These are phyloP conservation scores for Ophthalmolycus amberensis DNA, from an alignment of 2,113 vertebrate species.

Conservation along the genomic window DNA sequence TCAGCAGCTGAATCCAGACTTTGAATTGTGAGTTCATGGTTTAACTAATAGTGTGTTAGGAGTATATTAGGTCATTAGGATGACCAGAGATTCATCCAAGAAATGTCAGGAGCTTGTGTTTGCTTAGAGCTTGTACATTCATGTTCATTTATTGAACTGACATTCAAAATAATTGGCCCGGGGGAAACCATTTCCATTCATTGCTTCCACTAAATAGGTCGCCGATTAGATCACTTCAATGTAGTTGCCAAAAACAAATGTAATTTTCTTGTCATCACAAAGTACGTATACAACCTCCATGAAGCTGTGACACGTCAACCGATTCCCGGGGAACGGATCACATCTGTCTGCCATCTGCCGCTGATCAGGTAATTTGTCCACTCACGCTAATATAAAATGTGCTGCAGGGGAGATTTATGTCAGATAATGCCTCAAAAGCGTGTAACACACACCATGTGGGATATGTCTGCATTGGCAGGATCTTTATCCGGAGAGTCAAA, in stretches of 20 bases:
- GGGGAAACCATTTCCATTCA: conserved; percentile 22
- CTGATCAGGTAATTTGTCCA: conserved; percentile 61
- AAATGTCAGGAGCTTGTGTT: neutral
- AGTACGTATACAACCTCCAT: conserved; percentile 45
- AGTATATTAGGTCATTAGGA: conserved; percentile 1
- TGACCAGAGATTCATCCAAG: neutral
- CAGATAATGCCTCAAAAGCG: neutral
- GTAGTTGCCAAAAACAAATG: conserved; percentile 37
- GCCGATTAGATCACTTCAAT: conserved; percentile 34
- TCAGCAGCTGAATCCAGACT: no score
- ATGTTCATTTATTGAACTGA: conserved; percentile 21
- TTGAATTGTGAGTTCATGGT: no score
- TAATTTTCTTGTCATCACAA: conserved; percentile 28
- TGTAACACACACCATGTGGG: neutral
- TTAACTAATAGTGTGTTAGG: no score
- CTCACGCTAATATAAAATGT: conserved; percentile 21
- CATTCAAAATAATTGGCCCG: conserved; percentile 1
- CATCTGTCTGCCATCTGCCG: conserved; percentile 68
- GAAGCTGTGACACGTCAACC: conserved; percentile 44
- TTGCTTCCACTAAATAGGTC: conserved; percentile 21
- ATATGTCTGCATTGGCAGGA: neutral
- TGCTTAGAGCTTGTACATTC: neutral
- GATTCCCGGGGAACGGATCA: conserved; percentile 51
- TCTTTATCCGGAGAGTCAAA: neutral
- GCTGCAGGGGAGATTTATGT: conserved; percentile 15